Conservation (phyloP, 2,888 invertebrate genomes). For the Polymixis flavicincta region DNA sequence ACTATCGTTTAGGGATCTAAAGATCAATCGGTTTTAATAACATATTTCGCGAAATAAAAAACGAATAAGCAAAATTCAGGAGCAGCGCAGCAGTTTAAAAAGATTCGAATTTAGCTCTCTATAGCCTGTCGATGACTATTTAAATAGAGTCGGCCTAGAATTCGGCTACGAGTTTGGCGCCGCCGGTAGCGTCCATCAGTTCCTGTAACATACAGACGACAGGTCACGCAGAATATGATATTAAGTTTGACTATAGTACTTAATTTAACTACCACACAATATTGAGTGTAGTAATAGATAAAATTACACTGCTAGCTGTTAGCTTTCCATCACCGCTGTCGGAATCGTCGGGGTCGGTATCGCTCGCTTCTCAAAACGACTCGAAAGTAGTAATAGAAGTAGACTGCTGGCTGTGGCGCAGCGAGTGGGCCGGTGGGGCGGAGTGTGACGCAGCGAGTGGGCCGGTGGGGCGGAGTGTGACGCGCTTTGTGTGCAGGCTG, state of each 20-base stretch:
- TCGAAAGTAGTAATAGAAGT: neutral
- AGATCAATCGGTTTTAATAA: neutral
- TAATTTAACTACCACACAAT: too few relatives aligned
- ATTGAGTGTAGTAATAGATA: neutral
- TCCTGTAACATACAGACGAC: too few relatives aligned
- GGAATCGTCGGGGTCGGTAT: neutral
- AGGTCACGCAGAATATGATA: too few relatives aligned
- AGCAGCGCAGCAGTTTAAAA: too few relatives aligned
- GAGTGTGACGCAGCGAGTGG: neutral
- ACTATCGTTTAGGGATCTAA: neutral
- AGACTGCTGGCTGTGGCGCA: neutral
- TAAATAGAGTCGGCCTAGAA: too few relatives aligned
- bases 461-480: neutral
- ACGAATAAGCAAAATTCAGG: neutral
- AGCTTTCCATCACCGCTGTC: neutral
- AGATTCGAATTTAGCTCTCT: too few relatives aligned
- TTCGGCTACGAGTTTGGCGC: too few relatives aligned
- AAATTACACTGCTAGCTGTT: neutral
- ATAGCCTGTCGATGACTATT: too few relatives aligned
- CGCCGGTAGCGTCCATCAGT: too few relatives aligned
- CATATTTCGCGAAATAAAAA: neutral
- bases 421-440: neutral
- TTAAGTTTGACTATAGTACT: too few relatives aligned
- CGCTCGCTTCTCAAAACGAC: neutral
- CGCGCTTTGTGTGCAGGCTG: conserved; percentile 82